These are phyloP conservation scores for Coregonus ussuriensis DNA, from an alignment of 2,797 vertebrate genomes.

Conservation along the genomic window DNA sequence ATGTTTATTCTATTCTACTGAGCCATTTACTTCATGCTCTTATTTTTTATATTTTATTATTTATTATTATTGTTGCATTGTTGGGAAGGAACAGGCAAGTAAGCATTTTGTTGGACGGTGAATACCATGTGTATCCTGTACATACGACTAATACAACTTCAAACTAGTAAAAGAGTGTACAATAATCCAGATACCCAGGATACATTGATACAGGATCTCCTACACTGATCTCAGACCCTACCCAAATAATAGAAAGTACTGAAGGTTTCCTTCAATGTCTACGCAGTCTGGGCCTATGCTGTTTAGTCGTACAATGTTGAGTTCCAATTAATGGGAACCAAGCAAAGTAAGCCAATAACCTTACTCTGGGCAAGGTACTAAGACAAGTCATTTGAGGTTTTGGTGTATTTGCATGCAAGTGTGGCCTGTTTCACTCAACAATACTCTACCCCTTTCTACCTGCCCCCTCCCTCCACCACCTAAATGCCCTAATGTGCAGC, in stretches of 20 bases:
- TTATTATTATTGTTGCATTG: neutral
- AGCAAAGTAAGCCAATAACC: too few species aligned
- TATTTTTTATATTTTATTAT: too few species aligned
- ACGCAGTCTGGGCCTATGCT: too few species aligned
- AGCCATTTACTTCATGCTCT: too few species aligned
- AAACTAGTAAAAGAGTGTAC: neutral
- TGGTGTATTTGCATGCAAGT: neutral
- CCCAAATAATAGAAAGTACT: too few species aligned
- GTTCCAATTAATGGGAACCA: too few species aligned
- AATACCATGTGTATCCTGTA: too few species aligned
- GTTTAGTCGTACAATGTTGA: too few species aligned
- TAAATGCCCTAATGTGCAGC: neutral
- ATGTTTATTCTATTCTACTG: too few species aligned
- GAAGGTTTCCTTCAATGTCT: too few species aligned
- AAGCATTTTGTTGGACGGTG: constrained; percentile 41
- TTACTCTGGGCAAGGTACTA: neutral
- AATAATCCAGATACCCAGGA: neutral
- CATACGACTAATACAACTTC: too few species aligned
- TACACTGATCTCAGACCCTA: neutral
- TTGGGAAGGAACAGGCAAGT: constrained; percentile 38
- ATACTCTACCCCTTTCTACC: neutral
- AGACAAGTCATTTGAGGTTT: neutral
- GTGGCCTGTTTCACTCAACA: neutral
- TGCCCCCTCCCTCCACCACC: neutral
- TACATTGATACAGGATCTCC: neutral